Evolutionary conservation across 1,140 invertebrate genomes (phyloP).

Genomic region (Thrips palmi): DNA sequence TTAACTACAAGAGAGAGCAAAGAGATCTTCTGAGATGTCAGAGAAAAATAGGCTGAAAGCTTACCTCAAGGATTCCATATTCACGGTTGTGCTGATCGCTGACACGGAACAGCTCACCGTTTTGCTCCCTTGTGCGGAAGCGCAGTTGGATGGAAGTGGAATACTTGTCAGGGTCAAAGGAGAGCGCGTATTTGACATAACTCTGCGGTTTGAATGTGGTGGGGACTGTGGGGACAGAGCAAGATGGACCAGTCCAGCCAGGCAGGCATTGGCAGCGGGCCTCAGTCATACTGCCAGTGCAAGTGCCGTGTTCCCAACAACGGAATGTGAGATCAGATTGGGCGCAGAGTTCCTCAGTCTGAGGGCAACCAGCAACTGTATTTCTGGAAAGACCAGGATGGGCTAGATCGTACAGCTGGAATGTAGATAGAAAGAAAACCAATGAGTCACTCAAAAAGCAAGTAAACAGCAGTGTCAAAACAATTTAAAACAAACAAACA

Average conservation of each 20-base stretch:
- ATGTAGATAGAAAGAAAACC: constrained; percentile 11
- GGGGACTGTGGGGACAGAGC: constrained; percentile 64
- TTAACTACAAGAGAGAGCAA: not conserved
- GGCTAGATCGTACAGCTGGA: constrained; percentile 69
- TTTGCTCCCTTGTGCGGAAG: constrained; percentile 80
- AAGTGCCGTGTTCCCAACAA: constrained; percentile 82
- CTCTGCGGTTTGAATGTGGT: constrained; percentile 81
- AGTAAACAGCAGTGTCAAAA: no score
- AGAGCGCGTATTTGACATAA: constrained; percentile 89
- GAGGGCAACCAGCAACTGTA: constrained; percentile 71
- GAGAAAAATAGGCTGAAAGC: not conserved
- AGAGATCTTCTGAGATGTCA: not conserved
- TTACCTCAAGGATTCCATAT: constrained; percentile 81
- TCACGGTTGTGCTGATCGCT: constrained; percentile 88
- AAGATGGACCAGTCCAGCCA: constrained; percentile 76
- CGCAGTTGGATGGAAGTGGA: constrained; percentile 79
- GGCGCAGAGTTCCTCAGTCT: constrained; percentile 74
- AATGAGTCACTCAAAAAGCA: constrained; percentile 6
- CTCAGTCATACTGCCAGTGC: constrained; percentile 75
- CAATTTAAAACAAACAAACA: not conserved
- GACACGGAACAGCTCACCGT: constrained; percentile 80
- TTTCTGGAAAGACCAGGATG: constrained; percentile 68
- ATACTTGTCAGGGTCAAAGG: constrained; percentile 82
- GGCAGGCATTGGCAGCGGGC: constrained; percentile 82
- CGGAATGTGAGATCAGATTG: constrained; percentile 59